These are phyloP conservation scores for Agapornis canus DNA, from an alignment of 2,797 vertebrate genomes.

Conservation along the genomic window DNA sequence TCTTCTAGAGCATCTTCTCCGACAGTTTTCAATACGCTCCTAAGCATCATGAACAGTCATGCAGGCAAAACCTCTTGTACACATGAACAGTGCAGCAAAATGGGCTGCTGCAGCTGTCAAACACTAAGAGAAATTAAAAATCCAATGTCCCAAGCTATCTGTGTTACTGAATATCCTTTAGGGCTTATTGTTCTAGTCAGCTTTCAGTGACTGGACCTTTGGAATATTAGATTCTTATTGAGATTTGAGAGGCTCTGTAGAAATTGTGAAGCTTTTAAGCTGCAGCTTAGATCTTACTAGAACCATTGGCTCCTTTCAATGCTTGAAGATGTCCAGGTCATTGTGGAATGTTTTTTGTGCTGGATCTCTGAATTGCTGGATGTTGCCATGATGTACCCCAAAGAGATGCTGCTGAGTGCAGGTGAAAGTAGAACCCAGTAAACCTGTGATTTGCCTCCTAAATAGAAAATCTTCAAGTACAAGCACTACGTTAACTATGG, in stretches of 20 bases:
- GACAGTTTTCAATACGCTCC: rapidly evolving
- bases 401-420: not conserved
- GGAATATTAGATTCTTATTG: not conserved
- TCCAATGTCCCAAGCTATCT: rapidly evolving
- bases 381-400: not conserved
- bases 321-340: not conserved
- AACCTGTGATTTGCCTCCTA: not conserved
- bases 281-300: not conserved
- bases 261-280: not conserved
- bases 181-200: not conserved
- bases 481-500: not conserved
- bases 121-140: not conserved
- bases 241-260: not conserved
- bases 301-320: not conserved
- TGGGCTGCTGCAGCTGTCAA: not conserved
- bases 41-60: not conserved
- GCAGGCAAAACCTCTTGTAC: not conserved
- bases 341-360: not conserved
- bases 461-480: not conserved
- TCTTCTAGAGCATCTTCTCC: not conserved
- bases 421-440: not conserved
- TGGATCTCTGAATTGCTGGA: not conserved
- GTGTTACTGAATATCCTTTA: not conserved
- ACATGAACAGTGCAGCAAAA: not conserved
- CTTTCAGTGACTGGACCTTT: not conserved